Base-by-base conservation (phyloP, 2,113 vertebrate genomes). In the Limnothrissa miodon region DNA sequence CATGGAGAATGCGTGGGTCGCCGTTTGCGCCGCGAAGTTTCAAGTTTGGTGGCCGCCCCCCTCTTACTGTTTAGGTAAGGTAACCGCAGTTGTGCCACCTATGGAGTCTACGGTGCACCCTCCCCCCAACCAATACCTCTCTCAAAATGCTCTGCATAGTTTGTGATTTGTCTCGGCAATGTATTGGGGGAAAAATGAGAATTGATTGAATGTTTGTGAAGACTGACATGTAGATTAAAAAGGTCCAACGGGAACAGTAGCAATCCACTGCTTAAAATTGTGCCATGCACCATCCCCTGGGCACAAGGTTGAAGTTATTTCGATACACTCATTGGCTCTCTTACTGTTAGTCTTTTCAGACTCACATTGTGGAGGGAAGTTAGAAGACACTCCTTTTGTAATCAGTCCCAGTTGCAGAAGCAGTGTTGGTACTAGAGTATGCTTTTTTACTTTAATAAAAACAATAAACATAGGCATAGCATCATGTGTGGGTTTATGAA, bases 401-500 rank as follows among this genome's bases (percentile, higher is more conserved):
- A n/a, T n/a, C n/a, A n/a, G n/a, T n/a, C n/a, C 25, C 25, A 29
- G 59, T 33, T 36, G 66, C 66, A 74, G 25, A 36, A 74, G 33
- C 29, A 11, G 66, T 15, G 33, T 36, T 36, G 19, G 66, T 36
- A 15, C 17, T 36, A 0, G 66, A 36, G 66, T 33, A 74, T 29
- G 66, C 66, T 59, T 29, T 74, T 29, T 74, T 17, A 36, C 0
- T 74, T 29, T 36, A 29, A 36, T 29, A 36, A 1, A 36, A 0
- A 17, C 3, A 70, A 70, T 25, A 2, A 25, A 9, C 25, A 25
- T 21, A 13, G 59, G 25, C 66, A n/a, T n/a, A 74, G 33, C 15
- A 11, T 74, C 66, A 74, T 74, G 33, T 74, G 66, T 36, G 56
- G n/a, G n/a, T 62, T 62, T 62, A 13, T 74, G 66, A 74, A 74